Evolutionary conservation across 1,140 invertebrate species (phyloP), one percentile per base, ranked within the genome.

Genomic region (Goniozus legneri): DNA sequence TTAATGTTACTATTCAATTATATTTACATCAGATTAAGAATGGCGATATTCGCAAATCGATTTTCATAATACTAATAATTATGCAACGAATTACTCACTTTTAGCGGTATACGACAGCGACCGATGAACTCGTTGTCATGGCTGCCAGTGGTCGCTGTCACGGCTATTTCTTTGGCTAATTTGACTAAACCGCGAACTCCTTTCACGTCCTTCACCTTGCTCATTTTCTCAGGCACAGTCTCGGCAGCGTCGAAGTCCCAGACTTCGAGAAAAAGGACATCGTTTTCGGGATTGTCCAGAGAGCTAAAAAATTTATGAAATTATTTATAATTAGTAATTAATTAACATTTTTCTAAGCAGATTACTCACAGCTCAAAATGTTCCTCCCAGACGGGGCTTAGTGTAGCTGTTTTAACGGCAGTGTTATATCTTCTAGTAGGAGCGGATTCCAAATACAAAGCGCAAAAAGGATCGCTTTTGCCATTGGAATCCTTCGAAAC

Each of bases 51-150:
- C n/a, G n/a, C n/a, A n/a, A n/a, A n/a, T n/a, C n/a, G n/a, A n/a
- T n/a, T n/a, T n/a, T n/a, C n/a, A n/a, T n/a, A n/a, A n/a, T n/a
- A n/a, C n/a, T n/a, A n/a, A n/a, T n/a, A n/a, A n/a, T n/a, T n/a
- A n/a, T n/a, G n/a, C n/a, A n/a, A n/a, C n/a, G n/a, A n/a, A n/a
- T n/a, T 10, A 27, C 24, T 27, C 24, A 95, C 93, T 77, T 90
- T 91, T 0, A 97, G 70, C 2, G 85, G 82, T 62, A 97, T 85
- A 62, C 86, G 84, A 36, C 91, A 84, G 42, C 84, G 87, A 1
- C 95, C 95, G 50, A 98, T 89, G 50, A 98, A 87, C 75, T 98
- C 95, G 70, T 98, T 96, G 47, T 95, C 87, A 63, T 94, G 91
- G 75, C 92, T 93, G 18, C 91, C 91, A 2, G 88, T 90, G 6